Conservation (phyloP, 2,888 invertebrate genomes). For the Eupithecia centaureata region DNA sequence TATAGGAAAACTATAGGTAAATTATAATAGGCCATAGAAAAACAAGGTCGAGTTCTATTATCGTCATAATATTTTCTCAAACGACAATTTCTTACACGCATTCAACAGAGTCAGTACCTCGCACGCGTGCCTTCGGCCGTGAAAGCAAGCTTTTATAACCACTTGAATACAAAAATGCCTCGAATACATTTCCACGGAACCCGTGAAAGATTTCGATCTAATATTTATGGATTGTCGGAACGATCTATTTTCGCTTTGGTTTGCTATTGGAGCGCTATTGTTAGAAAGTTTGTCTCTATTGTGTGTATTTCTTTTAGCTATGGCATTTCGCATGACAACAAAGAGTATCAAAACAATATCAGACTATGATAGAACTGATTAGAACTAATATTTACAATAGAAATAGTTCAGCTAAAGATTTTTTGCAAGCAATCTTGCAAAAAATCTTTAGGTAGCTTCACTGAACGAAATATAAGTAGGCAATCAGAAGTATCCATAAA, state of each 20-base stretch:
- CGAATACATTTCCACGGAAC: conserved; percentile 24
- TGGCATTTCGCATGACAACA: background rate
- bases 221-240: conserved; percentile 38
- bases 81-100: conserved; percentile 7
- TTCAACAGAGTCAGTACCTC: conserved; percentile 17
- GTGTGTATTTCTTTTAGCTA: background rate
- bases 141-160: conserved; percentile 31
- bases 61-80: background rate
- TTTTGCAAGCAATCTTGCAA: no score
- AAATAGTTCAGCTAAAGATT: background rate
- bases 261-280: conserved; percentile 20
- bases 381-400: background rate
- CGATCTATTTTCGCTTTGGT: conserved; percentile 35
- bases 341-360: background rate
- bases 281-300: conserved; percentile 11
- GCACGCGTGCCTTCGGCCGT: conserved; percentile 27
- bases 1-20: background rate
- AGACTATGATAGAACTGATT: background rate
- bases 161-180: conserved; percentile 34
- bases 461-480: background rate
- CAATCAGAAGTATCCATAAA: background rate
- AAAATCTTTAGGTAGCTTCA: background rate
- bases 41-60: background rate
- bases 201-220: conserved; percentile 35
- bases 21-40: background rate